Evolutionary conservation across 2,888 invertebrate genomes (phyloP).

Genomic region (Drosophila koepferae): DNA sequence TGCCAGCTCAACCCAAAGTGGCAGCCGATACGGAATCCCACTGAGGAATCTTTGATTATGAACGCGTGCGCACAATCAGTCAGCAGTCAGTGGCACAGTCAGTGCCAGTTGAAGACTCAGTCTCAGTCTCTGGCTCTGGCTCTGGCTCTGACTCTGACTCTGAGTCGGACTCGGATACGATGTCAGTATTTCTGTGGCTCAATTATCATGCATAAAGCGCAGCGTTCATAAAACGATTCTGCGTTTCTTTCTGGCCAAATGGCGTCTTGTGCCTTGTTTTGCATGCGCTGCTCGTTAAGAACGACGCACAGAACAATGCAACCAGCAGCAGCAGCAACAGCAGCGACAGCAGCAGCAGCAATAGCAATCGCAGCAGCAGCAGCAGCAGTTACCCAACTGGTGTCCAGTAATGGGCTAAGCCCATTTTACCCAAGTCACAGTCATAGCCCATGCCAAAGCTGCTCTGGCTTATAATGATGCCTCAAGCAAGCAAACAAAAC

Average conservation of each 20-base stretch:
- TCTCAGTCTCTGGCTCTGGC: neutral
- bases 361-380: constrained; percentile 27
- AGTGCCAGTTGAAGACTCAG: constrained; percentile 12
- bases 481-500: constrained; percentile 23
- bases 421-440: constrained; percentile 55
- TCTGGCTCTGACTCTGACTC: constrained; percentile 2
- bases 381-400: constrained; percentile 62
- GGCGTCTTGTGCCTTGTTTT: constrained; percentile 79
- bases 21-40: constrained; percentile 34
- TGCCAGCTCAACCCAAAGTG: constrained; percentile 50
- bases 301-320: constrained; percentile 69
- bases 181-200: constrained; percentile 23
- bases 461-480: constrained; percentile 65
- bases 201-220: constrained; percentile 75
- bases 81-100: constrained; percentile 18
- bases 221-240: constrained; percentile 74
- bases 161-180: constrained; percentile 26
- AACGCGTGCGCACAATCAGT: constrained; percentile 78
- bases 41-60: constrained; percentile 68
- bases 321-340: constrained; percentile 34
- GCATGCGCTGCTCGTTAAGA: constrained; percentile 77
- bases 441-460: constrained; percentile 45
- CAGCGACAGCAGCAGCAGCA: constrained; percentile 21
- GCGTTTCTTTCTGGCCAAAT: constrained; percentile 70
- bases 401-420: constrained; percentile 78